Evolutionary conservation across 2,888 invertebrate genomes (phyloP).

Genomic region (Drosophila subsilvestris): DNA sequence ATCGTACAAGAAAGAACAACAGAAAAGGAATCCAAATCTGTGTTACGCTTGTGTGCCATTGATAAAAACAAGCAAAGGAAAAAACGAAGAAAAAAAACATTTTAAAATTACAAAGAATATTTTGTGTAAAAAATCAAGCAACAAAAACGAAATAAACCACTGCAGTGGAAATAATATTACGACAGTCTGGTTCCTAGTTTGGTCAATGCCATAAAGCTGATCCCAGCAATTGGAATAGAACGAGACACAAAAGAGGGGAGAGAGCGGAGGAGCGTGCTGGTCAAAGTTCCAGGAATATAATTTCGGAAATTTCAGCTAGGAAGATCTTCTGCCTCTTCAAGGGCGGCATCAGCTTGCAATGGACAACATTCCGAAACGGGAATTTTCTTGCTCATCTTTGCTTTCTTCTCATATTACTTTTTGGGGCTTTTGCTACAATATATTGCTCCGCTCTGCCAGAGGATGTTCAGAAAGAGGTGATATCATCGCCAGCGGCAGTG

Average conservation of each 20-base stretch:
- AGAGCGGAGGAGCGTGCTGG: not conserved
- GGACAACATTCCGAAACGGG: conserved; percentile 27
- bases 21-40: not conserved
- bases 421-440: no score
- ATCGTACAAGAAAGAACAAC: not conserved
- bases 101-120: no score
- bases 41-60: conserved; percentile 20
- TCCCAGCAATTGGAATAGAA: conserved; percentile 37
- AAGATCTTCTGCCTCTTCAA: not conserved
- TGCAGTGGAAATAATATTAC: conserved; percentile 6
- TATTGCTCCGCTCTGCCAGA: not conserved
- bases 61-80: conserved; percentile 24
- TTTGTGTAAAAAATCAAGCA: conserved; percentile 42
- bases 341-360: conserved; percentile 19
- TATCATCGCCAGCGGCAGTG: conserved; percentile 59
- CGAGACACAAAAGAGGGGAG: not conserved
- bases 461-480: conserved; percentile 33
- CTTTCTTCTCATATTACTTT: conserved; percentile 6
- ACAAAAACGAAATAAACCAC: not conserved
- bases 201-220: not conserved
- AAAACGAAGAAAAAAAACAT: not conserved
- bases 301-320: not conserved
- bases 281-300: conserved; percentile 5
- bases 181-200: conserved; percentile 16
- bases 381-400: conserved; percentile 35